Percentiles rank a stretch among this genome's conserved stretches.
phyloP scores from a whole-genome alignment of 1,140 invertebrate species.

The Pogonus chalceus region DNA sequence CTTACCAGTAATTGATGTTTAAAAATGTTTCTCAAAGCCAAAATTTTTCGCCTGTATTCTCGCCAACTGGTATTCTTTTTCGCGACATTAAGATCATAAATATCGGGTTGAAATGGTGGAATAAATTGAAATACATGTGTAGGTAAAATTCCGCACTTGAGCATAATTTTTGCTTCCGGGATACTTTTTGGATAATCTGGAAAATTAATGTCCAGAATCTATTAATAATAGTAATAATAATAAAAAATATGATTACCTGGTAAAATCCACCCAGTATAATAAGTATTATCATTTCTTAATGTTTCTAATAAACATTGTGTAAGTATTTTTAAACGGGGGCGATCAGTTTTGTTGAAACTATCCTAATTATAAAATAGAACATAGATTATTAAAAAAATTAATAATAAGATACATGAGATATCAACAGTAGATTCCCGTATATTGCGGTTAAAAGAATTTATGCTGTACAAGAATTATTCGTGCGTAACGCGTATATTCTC shows the following conservation, averaged over 20 bases:
- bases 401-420: too few relatives aligned
- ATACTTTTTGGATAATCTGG: constrained; percentile 36
- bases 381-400: too few relatives aligned
- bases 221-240: neutral
- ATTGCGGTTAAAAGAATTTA: too few relatives aligned
- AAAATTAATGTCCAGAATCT: neutral
- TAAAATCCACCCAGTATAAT: constrained; percentile 30
- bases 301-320: constrained; percentile 2
- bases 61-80: constrained; percentile 28
- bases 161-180: constrained; percentile 35
- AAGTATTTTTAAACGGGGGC: neutral
- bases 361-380: too few relatives aligned
- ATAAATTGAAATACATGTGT: constrained; percentile 41
- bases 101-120: constrained; percentile 24
- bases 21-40: constrained; percentile 23
- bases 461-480: too few relatives aligned
- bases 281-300: constrained; percentile 24
- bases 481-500: too few relatives aligned
- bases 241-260: constrained; percentile 6
- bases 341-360: neutral
- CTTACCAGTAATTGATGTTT: constrained; percentile 23
- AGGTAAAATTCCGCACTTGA: constrained; percentile 37
- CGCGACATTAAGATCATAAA: constrained; percentile 25
- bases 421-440: too few relatives aligned
- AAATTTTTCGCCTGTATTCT: constrained; percentile 23